Percentiles rank a stretch among this genome's conserved stretches.
phyloP scores from a whole-genome alignment of 2,888 invertebrate species.

The Busseola fusca region DNA sequence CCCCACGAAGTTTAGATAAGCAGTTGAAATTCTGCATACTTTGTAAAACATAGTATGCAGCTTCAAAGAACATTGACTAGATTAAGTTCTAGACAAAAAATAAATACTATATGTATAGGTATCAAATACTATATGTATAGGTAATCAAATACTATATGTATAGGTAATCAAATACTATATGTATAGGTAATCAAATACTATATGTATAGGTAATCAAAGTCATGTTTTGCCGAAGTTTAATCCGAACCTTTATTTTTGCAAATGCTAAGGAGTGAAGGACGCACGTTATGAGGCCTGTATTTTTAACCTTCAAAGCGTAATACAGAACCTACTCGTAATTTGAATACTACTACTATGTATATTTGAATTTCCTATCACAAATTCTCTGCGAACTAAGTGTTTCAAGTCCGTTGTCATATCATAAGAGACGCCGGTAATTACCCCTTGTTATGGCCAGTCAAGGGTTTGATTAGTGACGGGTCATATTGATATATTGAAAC shows the following conservation, averaged over 20 bases:
- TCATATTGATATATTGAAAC: slow-evolving; percentile 57
- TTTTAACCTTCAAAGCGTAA: not conserved
- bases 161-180: too few species aligned
- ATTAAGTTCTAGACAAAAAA: not conserved
- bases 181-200: too few species aligned
- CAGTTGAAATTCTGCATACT: slow-evolving; percentile 6
- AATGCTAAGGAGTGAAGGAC: not conserved
- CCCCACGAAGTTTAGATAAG: slow-evolving; percentile 4
- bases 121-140: too few species aligned
- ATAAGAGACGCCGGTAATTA: slow-evolving; percentile 46
- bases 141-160: too few species aligned
- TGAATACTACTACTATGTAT: slow-evolving; percentile 14
- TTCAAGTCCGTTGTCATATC: slow-evolving; percentile 19
- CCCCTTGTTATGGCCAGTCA: slow-evolving; percentile 35
- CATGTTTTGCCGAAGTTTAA: not conserved
- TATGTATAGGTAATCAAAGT: too few species aligned
- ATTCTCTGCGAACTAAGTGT: not conserved
- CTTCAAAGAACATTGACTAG: slow-evolving; percentile 10
- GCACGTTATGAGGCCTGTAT: not conserved
- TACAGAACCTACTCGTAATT: not conserved
- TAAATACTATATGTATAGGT: too few species aligned
- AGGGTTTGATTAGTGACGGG: slow-evolving; percentile 56
- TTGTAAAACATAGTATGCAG: slow-evolving; percentile 5
- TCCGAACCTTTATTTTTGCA: not conserved
- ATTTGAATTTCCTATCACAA: not conserved